Base-by-base conservation (phyloP, 2,113 vertebrate genomes). In the Chionomys nivalis region DNA sequence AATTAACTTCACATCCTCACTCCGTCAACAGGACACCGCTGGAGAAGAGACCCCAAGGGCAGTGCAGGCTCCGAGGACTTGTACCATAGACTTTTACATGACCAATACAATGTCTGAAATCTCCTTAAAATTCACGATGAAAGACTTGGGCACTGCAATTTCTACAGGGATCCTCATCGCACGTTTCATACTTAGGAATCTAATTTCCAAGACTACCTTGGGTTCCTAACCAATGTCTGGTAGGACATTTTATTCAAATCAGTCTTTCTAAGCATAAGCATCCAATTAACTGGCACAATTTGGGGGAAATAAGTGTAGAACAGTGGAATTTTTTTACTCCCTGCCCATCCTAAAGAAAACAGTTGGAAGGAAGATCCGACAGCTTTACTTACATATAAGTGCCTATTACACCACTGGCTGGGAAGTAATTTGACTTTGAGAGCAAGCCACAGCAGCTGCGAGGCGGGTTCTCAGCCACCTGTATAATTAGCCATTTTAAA, bases 351-450 rank as follows among this genome's bases (percentile, higher is more conserved):
- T 19, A 31, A 39, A 70, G 66, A 91, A 92, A 92, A 92, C 1
- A 81, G 55, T 55, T 94, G 76, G 21, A 76, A 92, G 89, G 52
- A 93, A 82, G 70, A 72, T 7, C 10, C 49, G 49, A 85, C 36
- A 90, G 73, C 70, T 87, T 77, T 72, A 66, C 91, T 94, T 96
- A 79, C 52, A 82, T 31, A 31, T 66, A 66, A 94, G 17, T 95
- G 36, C n/a, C 73, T 96, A 92, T 96, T 77, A 93, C 3, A 87
- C 70, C 85, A 52, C 5, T 82, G 39, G 83, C 14, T 83, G 85
- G 66, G 42, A 88, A 94, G 87, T 94, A 47, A 92, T 94, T 93
- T 92, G 52, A 81, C 92, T 94, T 78, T 75, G 66, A 44, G 49
- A 94, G 94, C 19, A 76, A 91, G 72, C 52, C 52, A n/a, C 39